These are phyloP conservation scores for Elysia crispata DNA, from an alignment of 2,888 invertebrate genomes.

Conservation along the genomic window DNA sequence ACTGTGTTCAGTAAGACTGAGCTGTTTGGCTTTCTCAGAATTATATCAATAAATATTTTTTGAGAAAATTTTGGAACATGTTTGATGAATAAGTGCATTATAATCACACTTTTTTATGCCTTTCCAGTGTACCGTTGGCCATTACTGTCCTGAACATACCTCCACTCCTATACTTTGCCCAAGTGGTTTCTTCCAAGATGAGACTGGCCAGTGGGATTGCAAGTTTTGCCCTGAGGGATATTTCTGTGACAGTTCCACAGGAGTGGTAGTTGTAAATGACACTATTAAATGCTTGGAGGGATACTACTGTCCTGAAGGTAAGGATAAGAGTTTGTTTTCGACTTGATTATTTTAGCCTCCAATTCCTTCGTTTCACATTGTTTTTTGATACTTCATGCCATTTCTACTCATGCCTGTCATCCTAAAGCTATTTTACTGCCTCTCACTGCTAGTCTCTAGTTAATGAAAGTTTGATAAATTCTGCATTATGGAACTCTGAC, in stretches of 20 bases:
- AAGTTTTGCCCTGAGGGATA: conserved; percentile 72
- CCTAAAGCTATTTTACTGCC: too few relatives aligned
- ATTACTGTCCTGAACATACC: conserved; percentile 70
- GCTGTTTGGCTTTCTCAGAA: too few relatives aligned
- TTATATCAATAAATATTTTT: too few relatives aligned
- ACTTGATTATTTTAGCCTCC: neutral
- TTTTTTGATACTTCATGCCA: neutral
- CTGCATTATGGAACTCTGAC: too few relatives aligned
- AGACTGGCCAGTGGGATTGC: conserved; percentile 66
- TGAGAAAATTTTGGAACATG: too few relatives aligned
- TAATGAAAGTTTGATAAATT: too few relatives aligned
- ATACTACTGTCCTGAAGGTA: conserved; percentile 73
- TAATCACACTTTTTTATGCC: too few relatives aligned
- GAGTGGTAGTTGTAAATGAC: conserved; percentile 70
- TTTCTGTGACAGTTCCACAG: conserved; percentile 73
- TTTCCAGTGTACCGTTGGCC: conserved; percentile 68
- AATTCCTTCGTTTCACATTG: neutral
- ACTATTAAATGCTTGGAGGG: conserved; percentile 72
- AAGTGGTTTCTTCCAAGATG: conserved; percentile 70
- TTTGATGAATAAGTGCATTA: too few relatives aligned
- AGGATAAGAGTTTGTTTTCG: neutral
- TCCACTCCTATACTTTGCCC: conserved; percentile 64
- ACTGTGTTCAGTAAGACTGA: too few relatives aligned
- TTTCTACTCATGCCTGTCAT: neutral
- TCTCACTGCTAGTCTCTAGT: too few relatives aligned